Conservation (phyloP, 2,113 vertebrate species). For the Mola mola region DNA sequence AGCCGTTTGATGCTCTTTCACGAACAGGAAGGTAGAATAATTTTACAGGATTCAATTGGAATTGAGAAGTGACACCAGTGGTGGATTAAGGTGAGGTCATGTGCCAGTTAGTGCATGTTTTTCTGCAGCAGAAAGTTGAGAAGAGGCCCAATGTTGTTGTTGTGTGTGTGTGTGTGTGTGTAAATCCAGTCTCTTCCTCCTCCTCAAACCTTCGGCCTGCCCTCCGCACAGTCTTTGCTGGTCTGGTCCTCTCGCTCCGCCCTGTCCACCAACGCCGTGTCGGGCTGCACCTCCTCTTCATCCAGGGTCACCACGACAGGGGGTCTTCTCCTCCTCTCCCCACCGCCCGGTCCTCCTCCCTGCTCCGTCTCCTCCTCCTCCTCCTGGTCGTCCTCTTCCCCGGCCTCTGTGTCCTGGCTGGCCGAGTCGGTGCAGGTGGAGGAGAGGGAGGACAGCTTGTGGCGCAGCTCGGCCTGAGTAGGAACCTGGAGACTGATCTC, state of each 20-base stretch:
- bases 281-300: slow-evolving; percentile 88
- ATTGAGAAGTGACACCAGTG: slow-evolving; percentile 20
- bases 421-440: slow-evolving; percentile 83
- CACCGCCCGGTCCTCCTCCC: slow-evolving; percentile 32
- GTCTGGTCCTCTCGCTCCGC: slow-evolving; percentile 28
- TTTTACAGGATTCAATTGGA: slow-evolving; percentile 34
- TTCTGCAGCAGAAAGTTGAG: slow-evolving; percentile 16
- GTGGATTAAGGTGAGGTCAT: slow-evolving; percentile 57
- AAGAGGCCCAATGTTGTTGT: slow-evolving; percentile 29
- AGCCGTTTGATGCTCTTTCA: background rate
- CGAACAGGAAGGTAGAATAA: slow-evolving; percentile 9
- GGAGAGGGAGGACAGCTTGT: slow-evolving; percentile 85
- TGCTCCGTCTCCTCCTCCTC: slow-evolving; percentile 68
- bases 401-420: slow-evolving; percentile 83
- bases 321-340: slow-evolving; percentile 68
- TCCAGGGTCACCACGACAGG: slow-evolving; percentile 85
- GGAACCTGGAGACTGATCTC: slow-evolving; percentile 91
- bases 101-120: slow-evolving; percentile 60
- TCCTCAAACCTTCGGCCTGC: slow-evolving; percentile 61
- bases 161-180: slow-evolving; percentile 22
- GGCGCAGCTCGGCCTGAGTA: slow-evolving; percentile 79
- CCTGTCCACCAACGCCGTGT: slow-evolving; percentile 80
- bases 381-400: slow-evolving; percentile 80
- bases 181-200: slow-evolving; percentile 29
- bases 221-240: slow-evolving; percentile 61